These are phyloP conservation scores for Clarias fuscus DNA, from an alignment of 2,797 vertebrate species.

Conservation along the genomic window DNA sequence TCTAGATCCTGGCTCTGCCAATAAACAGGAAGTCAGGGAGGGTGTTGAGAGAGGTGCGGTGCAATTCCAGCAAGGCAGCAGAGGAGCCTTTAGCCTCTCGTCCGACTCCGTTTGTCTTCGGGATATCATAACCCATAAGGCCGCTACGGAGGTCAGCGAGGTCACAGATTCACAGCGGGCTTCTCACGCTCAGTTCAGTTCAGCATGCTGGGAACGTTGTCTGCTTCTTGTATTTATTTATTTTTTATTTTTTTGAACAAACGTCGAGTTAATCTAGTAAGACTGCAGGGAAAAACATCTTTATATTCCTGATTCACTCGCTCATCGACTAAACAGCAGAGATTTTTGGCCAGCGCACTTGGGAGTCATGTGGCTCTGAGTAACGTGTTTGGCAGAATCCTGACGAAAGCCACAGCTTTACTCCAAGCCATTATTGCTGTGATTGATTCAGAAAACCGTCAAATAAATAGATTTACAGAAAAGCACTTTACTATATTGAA, in stretches of 20 bases:
- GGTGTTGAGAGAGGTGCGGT: conserved; percentile 33
- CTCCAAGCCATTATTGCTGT: conserved; percentile 37
- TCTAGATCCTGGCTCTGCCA: conserved; percentile 34
- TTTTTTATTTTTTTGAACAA: background rate
- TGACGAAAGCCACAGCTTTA: conserved; percentile 20
- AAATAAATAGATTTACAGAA: conserved; percentile 48
- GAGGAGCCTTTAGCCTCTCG: background rate
- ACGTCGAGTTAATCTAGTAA: background rate
- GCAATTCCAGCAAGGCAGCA: conserved; percentile 48
- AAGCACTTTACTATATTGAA: conserved; percentile 50
- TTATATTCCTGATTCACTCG: background rate
- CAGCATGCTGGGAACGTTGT: background rate
- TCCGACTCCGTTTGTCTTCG: background rate
- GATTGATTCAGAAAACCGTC: conserved; percentile 48
- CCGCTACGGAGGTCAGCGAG: background rate
- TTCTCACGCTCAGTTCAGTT: background rate
- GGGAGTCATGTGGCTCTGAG: background rate
- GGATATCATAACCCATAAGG: conserved; percentile 8
- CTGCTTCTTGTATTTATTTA: background rate
- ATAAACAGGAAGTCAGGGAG: conserved; percentile 55
- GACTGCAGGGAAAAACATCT: background rate
- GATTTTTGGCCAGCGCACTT: background rate
- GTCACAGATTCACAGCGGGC: background rate
- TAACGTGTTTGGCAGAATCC: conserved; percentile 29
- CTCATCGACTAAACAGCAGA: conserved; percentile 4